Conservation (phyloP, 2,888 invertebrate species). For the Perizoma affinitatum region DNA sequence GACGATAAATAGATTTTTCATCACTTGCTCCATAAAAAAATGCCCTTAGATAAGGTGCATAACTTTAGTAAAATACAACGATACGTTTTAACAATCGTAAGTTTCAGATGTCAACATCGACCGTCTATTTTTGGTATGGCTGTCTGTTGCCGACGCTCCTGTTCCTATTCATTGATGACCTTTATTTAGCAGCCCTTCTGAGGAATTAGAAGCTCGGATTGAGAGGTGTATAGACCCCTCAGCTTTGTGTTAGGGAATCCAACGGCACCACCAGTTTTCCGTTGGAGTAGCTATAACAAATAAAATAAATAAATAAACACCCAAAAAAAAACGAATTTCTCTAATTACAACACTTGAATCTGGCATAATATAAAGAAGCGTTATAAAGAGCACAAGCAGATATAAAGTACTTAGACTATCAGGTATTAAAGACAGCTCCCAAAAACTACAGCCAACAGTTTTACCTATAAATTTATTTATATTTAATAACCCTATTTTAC, state of each 20-base stretch:
- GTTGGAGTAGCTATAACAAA: conserved; percentile 83
- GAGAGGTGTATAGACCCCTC: conserved; percentile 71
- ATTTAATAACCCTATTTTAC: neutral
- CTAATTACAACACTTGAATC: no score
- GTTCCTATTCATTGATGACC: conserved; percentile 52
- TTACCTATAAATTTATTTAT: neutral
- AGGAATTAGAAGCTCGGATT: conserved; percentile 73
- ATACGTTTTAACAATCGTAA: neutral
- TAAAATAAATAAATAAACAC: conserved; percentile 34
- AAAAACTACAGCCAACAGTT: neutral
- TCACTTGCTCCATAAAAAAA: conserved; percentile 3
- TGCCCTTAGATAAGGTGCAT: neutral
- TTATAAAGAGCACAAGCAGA: conserved; percentile 1
- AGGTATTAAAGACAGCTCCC: conserved; percentile 16
- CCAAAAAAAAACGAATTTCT: no score
- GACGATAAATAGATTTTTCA: neutral
- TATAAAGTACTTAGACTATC: conserved; percentile 1
- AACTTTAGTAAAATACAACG: no score
- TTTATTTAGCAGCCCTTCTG: conserved; percentile 67
- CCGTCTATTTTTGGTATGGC: conserved; percentile 31
- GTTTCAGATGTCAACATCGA: neutral
- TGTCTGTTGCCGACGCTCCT: conserved; percentile 33
- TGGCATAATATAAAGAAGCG: no score
- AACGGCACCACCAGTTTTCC: conserved; percentile 85
- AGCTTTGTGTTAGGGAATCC: conserved; percentile 83